Conservation (phyloP, 2,113 vertebrate genomes). For the Thunnus thynnus region DNA sequence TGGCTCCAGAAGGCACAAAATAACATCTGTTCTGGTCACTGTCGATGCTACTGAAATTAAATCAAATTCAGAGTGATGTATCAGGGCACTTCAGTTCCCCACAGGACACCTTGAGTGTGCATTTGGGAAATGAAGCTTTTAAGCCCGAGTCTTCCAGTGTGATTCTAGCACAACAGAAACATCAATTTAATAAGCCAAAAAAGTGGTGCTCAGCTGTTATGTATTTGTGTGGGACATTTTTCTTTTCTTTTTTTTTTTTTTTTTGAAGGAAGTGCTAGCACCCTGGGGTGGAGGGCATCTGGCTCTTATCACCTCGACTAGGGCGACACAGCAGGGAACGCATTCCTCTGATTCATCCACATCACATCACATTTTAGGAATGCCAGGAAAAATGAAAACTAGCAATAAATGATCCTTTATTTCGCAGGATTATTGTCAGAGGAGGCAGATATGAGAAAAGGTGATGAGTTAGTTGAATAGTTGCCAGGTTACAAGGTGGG, state of each 20-base stretch:
- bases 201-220: not conserved
- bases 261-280: not conserved
- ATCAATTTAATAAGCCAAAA: not conserved
- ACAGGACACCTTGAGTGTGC: slow-evolving; percentile 11
- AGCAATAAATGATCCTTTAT: not conserved
- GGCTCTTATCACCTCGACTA: slow-evolving; percentile 33
- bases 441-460: not conserved
- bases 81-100: slow-evolving; percentile 3
- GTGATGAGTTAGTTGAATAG: not conserved
- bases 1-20: not conserved
- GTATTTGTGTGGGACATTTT: not conserved
- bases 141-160: not conserved
- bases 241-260: not conserved
- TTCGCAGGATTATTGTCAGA: not conserved
- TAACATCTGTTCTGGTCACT: not conserved
- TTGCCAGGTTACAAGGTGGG: not conserved
- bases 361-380: slow-evolving; percentile 28
- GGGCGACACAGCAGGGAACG: slow-evolving; percentile 28
- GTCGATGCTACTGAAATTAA: not conserved
- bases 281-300: slow-evolving; percentile 12
- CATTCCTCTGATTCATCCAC: slow-evolving; percentile 39
- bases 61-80: slow-evolving; percentile 2
- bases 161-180: not conserved
- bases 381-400: not conserved
- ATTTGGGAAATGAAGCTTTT: slow-evolving; percentile 24